These are phyloP conservation scores for Acanthisitta chloris DNA, from an alignment of 2,113 vertebrate genomes.

Conservation along the genomic window DNA sequence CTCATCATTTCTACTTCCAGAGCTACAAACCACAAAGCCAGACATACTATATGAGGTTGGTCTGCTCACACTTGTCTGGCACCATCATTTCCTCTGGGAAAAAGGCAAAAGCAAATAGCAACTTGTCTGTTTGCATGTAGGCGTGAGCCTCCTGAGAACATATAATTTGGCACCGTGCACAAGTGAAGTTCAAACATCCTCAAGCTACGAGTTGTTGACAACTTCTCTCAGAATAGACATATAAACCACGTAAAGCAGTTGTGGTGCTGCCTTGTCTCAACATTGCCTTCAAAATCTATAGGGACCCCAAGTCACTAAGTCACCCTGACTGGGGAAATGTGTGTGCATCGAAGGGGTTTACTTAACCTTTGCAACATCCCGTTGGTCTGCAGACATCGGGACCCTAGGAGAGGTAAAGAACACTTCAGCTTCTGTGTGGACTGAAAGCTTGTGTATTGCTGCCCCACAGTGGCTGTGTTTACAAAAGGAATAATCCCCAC, in stretches of 20 bases:
- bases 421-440: background rate
- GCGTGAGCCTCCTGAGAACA: slow-evolving; percentile 40
- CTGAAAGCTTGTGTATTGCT: background rate
- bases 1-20: background rate
- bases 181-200: slow-evolving; percentile 1
- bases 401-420: background rate
- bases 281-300: background rate
- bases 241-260: background rate
- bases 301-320: background rate
- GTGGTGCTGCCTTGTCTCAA: background rate
- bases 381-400: background rate
- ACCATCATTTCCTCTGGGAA: slow-evolving; percentile 56
- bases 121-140: slow-evolving; percentile 48
- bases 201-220: slow-evolving; percentile 33
- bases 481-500: background rate
- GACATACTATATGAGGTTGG: background rate
- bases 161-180: background rate
- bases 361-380: background rate
- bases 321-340: background rate
- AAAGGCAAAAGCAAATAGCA: slow-evolving; percentile 49
- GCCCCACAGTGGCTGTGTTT: background rate
- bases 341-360: background rate
- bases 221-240: background rate
- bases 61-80: slow-evolving; percentile 56
- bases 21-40: background rate